These are phyloP conservation scores for Rhinogobius similis DNA, from an alignment of 2,113 vertebrate species.

Conservation along the genomic window DNA sequence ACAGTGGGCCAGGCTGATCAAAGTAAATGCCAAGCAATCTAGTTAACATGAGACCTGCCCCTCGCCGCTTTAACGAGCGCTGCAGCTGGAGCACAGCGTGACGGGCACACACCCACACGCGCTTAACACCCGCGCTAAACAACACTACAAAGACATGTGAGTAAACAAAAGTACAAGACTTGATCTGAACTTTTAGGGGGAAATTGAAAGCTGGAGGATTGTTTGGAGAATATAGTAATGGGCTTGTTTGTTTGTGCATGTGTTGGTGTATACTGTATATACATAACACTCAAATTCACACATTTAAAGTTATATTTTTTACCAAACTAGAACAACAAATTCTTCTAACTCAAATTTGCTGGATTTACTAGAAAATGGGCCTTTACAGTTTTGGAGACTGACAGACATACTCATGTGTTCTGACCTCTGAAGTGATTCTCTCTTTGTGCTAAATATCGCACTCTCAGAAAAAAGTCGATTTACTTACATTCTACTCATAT, in stretches of 20 bases:
- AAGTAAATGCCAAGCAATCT: constrained; percentile 67
- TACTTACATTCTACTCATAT: constrained; percentile 10
- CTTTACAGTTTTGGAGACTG: constrained; percentile 20
- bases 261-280: too few species aligned
- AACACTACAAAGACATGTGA: neutral
- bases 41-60: constrained; percentile 59
- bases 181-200: neutral
- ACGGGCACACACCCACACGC: constrained; percentile 51
- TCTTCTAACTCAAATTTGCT: constrained; percentile 14
- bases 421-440: constrained; percentile 1
- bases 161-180: constrained; percentile 19
- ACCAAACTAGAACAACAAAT: neutral
- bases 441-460: constrained; percentile 26
- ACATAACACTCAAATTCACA: neutral
- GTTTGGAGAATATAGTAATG: neutral
- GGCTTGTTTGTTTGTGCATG: neutral
- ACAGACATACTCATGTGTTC: neutral
- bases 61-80: constrained; percentile 55
- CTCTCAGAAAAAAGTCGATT: neutral
- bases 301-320: neutral
- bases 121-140: constrained; percentile 30
- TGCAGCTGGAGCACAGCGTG: constrained; percentile 55
- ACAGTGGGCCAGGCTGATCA: constrained; percentile 49
- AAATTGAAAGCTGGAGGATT: neutral
- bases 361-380: constrained; percentile 31